These are phyloP conservation scores for Helicoverpa zea DNA, from an alignment of 1,140 invertebrate genomes.

Conservation along the genomic window DNA sequence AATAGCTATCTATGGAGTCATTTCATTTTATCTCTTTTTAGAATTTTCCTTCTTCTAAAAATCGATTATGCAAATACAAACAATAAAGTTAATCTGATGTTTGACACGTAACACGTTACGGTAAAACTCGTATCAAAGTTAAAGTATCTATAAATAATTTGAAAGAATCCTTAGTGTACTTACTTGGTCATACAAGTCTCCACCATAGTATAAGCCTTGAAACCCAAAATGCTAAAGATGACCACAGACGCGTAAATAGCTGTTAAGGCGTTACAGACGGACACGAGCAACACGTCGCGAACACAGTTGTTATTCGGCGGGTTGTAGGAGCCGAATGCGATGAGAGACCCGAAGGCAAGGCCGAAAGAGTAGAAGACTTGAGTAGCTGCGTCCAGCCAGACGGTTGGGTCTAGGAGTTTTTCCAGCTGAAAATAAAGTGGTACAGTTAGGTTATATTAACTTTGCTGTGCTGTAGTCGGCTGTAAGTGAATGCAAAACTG, in stretches of 20 bases:
- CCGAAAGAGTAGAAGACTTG: constrained; percentile 99
- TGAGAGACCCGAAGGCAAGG: constrained; percentile 96
- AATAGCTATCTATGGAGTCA: too few relatives aligned
- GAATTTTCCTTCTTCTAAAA: too few relatives aligned
- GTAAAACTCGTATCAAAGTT: too few relatives aligned
- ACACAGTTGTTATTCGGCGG: constrained; percentile 96
- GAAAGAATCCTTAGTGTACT: constrained; percentile 71
- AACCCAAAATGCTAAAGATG: constrained; percentile 95
- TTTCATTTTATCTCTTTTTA: too few relatives aligned
- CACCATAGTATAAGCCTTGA: constrained; percentile 94
- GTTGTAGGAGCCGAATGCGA: constrained; percentile 97
- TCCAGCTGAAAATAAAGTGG: constrained; percentile 88
- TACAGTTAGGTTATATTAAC: too few relatives aligned
- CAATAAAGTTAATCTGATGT: too few relatives aligned
- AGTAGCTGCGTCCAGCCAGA: constrained; percentile 97
- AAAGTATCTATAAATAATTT: too few relatives aligned
- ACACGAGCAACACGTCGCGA: constrained; percentile 95
- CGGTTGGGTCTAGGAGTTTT: constrained; percentile 92
- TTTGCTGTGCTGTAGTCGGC: too few relatives aligned
- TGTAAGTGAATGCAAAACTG: too few relatives aligned
- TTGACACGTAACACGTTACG: too few relatives aligned
- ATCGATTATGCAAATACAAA: too few relatives aligned
- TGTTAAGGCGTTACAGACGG: constrained; percentile 96
- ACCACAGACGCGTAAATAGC: constrained; percentile 98
- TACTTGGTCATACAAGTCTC: constrained; percentile 92